phyloP scores from a whole-genome alignment of 2,888 invertebrate species.

The Apamea monoglypha region DNA sequence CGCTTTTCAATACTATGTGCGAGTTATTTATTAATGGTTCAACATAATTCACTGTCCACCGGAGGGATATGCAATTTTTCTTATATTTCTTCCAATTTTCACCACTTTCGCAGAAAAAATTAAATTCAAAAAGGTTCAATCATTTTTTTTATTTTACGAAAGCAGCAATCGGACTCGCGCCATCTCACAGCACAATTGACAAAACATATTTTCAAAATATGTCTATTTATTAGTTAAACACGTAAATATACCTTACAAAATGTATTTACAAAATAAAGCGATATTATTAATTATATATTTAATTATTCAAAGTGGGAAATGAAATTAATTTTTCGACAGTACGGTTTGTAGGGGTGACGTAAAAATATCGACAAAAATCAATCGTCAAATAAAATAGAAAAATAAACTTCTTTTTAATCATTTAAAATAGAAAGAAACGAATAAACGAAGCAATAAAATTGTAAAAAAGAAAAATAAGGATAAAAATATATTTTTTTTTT shows the following conservation, averaged over 20 bases:
- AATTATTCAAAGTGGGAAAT: conserved; percentile 79
- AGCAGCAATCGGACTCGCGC: conserved; percentile 80
- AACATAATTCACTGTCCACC: conserved; percentile 24
- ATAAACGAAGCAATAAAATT: neutral
- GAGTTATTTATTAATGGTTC: neutral
- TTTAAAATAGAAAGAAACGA: conserved; percentile 5
- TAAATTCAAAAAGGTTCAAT: conserved; percentile 26
- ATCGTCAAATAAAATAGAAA: neutral
- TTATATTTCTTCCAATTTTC: conserved; percentile 13
- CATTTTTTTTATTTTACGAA: conserved; percentile 63
- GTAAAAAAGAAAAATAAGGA: neutral
- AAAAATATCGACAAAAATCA: conserved; percentile 5
- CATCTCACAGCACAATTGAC: conserved; percentile 89
- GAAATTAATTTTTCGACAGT: conserved; percentile 73
- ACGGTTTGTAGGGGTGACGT: conserved; percentile 64
- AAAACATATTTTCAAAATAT: conserved; percentile 90
- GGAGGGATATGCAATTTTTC: neutral
- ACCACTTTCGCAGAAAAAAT: conserved; percentile 16
- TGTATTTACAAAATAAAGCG: conserved; percentile 90
- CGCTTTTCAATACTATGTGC: no score
- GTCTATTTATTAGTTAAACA: conserved; percentile 86
- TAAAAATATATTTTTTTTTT: neutral
- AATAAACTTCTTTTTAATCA: neutral
- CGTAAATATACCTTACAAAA: conserved; percentile 88
- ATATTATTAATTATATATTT: conserved; percentile 78